Conservation (phyloP, 1,140 invertebrate species). For the Zophobas morio region DNA sequence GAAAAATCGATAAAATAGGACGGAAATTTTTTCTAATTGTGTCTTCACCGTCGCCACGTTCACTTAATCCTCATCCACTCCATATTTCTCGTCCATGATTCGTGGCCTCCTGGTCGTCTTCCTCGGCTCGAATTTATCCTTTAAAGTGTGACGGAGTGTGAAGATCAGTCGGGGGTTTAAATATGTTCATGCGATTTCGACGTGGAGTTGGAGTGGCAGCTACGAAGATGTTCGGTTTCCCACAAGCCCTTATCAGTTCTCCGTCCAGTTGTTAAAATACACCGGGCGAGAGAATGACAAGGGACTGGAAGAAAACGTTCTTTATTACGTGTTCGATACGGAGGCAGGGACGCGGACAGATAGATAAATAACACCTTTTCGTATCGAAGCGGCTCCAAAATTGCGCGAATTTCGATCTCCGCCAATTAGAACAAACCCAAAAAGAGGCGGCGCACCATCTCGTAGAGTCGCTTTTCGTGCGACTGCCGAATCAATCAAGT, state of each 20-base stretch:
- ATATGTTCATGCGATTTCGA: conserved; percentile 48
- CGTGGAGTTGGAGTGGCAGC: background rate
- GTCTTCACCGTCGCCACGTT: too few relatives aligned
- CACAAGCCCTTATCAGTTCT: conserved; percentile 85
- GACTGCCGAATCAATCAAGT: background rate
- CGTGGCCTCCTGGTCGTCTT: conserved; percentile 38
- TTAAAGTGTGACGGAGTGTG: conserved; percentile 43
- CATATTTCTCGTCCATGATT: background rate
- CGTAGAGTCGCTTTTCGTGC: too few relatives aligned
- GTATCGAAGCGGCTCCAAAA: too few relatives aligned
- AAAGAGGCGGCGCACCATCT: too few relatives aligned
- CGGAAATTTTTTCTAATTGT: too few relatives aligned
- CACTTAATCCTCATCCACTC: too few relatives aligned
- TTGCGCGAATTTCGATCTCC: too few relatives aligned
- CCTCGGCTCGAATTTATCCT: conserved; percentile 53
- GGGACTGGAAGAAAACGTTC: conserved; percentile 70
- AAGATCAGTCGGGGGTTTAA: conserved; percentile 50
- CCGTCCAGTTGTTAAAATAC: conserved; percentile 79
- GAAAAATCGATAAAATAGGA: too few relatives aligned
- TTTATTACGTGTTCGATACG: background rate
- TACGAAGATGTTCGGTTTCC: conserved; percentile 64
- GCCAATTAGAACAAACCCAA: too few relatives aligned
- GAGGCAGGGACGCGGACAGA: too few relatives aligned
- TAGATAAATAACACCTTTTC: too few relatives aligned
- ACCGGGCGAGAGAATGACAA: conserved; percentile 83